Base-by-base conservation (phyloP, 2,113 vertebrate genomes). In the Nesoenas mayeri region DNA sequence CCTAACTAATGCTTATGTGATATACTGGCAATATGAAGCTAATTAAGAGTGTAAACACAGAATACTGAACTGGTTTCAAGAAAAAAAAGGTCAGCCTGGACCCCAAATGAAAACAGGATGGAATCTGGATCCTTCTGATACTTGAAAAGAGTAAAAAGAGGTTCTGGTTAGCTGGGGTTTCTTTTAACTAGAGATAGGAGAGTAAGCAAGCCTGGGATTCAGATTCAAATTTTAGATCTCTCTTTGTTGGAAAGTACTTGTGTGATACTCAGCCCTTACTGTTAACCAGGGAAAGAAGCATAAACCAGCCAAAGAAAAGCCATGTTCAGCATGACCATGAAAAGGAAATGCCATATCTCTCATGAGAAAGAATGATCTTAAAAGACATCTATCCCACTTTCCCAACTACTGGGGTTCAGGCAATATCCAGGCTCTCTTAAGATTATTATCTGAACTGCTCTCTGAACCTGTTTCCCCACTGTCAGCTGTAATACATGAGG, bases 401-500 rank as follows among this genome's bases (percentile, higher is more conserved):
- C 32, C 13, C 7, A 13, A 47, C 77, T 54, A 31, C 48, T n/a
- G 29, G 36, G 50, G 48, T 79, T 93, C 81, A 94, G 75, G 74
- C 81, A 95, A 44, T 61, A 94, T 51, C 44, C 74, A 91, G 44
- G 44, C 44, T 47, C 69, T 81, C 36, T 61, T 40, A 64, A 89
- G 93, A 96, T 94, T 91, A 81, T 90, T 94, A 96, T 97, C 96
- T 95, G 86, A 97, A 96, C 74, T 97, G 95, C 96, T 95, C 96
- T 96, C 97, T 93, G 83, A 94, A 94, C 74, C 91, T 78, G 82
- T 84, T 88, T 95, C 94, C 84, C 71, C 94, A 96, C 95, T 88
- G 87, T 79, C 96, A 97, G 96, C 93, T 97, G 93, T 77, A 97
- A 94, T 92, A 95, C 60, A 53, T 87, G 86, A 95, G 47, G 93